These are phyloP conservation scores for Aselliscus stoliczkanus DNA, from an alignment of 2,797 vertebrate species.

Conservation along the genomic window DNA sequence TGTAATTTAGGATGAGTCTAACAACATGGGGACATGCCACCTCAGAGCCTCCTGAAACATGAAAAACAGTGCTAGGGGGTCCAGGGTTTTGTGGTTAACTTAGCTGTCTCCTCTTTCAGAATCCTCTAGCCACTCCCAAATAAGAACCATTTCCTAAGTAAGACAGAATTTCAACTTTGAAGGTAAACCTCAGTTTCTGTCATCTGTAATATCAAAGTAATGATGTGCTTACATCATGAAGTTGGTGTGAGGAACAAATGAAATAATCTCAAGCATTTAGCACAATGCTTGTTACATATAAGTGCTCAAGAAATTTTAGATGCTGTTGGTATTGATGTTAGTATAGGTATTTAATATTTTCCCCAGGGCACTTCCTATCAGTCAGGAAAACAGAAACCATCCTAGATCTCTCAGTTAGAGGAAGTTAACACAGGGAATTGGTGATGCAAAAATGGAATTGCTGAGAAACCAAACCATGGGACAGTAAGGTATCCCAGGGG, in stretches of 20 bases:
- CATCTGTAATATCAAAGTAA: not conserved
- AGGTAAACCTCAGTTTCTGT: conserved; percentile 6
- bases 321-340: not conserved
- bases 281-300: not conserved
- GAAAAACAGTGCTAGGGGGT: not conserved
- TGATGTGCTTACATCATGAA: not conserved
- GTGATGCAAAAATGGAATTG: not conserved
- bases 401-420: not conserved
- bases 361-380: not conserved
- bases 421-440: not conserved
- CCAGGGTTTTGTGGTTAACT: not conserved
- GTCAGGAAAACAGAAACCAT: not conserved
- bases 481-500: not conserved
- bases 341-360: not conserved
- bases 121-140: not conserved
- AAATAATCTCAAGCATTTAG: not conserved
- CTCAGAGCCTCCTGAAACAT: not conserved
- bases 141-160: not conserved
- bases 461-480: not conserved
- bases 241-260: not conserved
- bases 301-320: not conserved
- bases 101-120: not conserved
- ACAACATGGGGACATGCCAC: not conserved
- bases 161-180: not conserved
- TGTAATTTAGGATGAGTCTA: not conserved